A percentile compares a stretch with the other conserved stretches of the same genome.
Conservation (phyloP, 2,113 vertebrate genomes). For the Solea senegalensis region DNA sequence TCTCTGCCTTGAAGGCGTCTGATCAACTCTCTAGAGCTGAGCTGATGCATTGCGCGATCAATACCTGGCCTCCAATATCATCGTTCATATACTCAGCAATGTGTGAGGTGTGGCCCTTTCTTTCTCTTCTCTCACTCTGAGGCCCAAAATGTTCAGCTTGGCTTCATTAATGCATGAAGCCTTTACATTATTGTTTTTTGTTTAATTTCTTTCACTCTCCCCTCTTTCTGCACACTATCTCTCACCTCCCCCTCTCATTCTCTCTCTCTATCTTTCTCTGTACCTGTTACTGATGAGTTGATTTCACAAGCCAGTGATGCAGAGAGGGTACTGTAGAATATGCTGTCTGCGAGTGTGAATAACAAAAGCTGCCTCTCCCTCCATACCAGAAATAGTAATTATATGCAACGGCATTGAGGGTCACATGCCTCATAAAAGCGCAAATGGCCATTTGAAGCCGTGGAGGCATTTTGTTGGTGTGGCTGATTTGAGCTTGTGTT, state of each 20-base stretch:
- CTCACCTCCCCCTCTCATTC: conserved; percentile 27
- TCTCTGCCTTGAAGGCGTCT: conserved; percentile 37
- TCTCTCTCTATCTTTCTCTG: conserved; percentile 35
- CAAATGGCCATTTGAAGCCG: conserved; percentile 47
- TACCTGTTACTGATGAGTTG: conserved; percentile 73
- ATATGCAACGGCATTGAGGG: conserved; percentile 39
- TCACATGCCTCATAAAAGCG: conserved; percentile 58
- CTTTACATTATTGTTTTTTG: conserved; percentile 43
- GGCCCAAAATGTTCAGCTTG: conserved; percentile 34
- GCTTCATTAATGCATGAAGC: conserved; percentile 46
- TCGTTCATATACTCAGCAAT: conserved; percentile 42
- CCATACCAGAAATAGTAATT: conserved; percentile 69
- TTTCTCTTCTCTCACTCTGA: conserved; percentile 46
- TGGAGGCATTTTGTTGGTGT: conserved; percentile 4
- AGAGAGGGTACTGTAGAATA: conserved; percentile 72
- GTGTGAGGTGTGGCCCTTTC: conserved; percentile 35
- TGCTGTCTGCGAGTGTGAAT: conserved; percentile 68
- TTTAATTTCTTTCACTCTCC: conserved; percentile 31
- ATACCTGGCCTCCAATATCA: conserved; percentile 58
- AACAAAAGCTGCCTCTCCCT: conserved; percentile 68
- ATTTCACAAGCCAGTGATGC: conserved; percentile 78
- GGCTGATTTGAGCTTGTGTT: conserved; percentile 17
- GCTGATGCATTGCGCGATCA: conserved; percentile 53
- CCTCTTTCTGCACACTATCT: conserved; percentile 50
- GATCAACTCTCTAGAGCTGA: conserved; percentile 65